Evolutionary conservation across 2,113 vertebrate species (phyloP).

Genomic region (Crotophaga sulcirostris): DNA sequence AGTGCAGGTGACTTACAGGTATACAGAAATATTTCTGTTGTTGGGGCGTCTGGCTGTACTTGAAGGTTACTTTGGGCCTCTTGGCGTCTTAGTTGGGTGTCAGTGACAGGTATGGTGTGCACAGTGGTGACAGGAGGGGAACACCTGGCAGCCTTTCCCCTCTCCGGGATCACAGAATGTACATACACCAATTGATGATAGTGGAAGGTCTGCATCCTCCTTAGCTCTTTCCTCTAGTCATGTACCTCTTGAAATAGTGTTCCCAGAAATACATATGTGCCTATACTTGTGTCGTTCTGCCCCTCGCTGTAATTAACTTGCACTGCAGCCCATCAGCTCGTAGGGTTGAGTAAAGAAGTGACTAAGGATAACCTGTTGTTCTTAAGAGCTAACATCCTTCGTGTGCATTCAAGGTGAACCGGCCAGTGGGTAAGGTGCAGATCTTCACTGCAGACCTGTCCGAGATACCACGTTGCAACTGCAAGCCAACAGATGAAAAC

Average conservation of each 20-base stretch:
- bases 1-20: neutral
- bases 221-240: neutral
- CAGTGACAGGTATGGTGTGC: neutral
- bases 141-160: neutral
- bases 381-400: neutral
- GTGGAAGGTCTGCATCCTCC: neutral
- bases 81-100: neutral
- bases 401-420: constrained; percentile 83
- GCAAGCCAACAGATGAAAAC: constrained; percentile 91
- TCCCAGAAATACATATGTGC: neutral
- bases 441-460: constrained; percentile 95
- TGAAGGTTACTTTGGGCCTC: neutral
- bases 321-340: neutral
- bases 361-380: neutral
- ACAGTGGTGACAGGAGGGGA: neutral
- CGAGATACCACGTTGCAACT: constrained; percentile 96
- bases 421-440: constrained; percentile 94
- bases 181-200: neutral
- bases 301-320: neutral
- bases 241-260: neutral
- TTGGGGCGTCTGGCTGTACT: neutral
- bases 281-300: neutral
- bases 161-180: neutral
- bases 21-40: neutral
- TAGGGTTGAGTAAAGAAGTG: neutral